phyloP scores from a whole-genome alignment of 2,888 invertebrate genomes.

The Ormyrus pomaceus region DNA sequence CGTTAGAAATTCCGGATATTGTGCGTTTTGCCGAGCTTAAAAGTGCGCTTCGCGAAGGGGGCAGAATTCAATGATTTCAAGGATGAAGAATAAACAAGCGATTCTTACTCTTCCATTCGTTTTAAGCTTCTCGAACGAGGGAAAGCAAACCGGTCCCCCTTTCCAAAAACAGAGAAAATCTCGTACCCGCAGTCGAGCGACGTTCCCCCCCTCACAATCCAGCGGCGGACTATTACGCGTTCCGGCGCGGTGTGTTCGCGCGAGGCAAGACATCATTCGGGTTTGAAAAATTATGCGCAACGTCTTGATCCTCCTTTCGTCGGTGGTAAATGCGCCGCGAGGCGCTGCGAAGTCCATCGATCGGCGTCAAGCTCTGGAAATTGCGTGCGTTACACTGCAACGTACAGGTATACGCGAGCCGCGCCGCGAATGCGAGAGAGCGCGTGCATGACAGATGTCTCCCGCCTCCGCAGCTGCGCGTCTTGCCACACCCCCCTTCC shows the following conservation, averaged over 20 bases:
- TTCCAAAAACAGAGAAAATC: neutral
- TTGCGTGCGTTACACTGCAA: constrained; percentile 6
- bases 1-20: no score
- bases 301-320: constrained; percentile 18
- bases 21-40: no score
- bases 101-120: no score
- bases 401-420: neutral
- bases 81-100: neutral
- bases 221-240: no score
- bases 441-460: constrained; percentile 59
- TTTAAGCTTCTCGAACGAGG: no score
- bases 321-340: neutral
- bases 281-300: constrained; percentile 34
- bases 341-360: constrained; percentile 22
- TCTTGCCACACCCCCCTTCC: constrained; percentile 47
- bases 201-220: no score
- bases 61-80: neutral
- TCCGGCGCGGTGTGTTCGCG: no score
- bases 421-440: neutral
- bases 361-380: constrained; percentile 38
- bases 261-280: neutral
- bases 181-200: no score
- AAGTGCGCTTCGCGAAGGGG: no score
- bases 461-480: constrained; percentile 54
- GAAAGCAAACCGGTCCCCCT: neutral